Base-by-base conservation (phyloP, 2,888 invertebrate species). In the Agapetus fuscipes region DNA sequence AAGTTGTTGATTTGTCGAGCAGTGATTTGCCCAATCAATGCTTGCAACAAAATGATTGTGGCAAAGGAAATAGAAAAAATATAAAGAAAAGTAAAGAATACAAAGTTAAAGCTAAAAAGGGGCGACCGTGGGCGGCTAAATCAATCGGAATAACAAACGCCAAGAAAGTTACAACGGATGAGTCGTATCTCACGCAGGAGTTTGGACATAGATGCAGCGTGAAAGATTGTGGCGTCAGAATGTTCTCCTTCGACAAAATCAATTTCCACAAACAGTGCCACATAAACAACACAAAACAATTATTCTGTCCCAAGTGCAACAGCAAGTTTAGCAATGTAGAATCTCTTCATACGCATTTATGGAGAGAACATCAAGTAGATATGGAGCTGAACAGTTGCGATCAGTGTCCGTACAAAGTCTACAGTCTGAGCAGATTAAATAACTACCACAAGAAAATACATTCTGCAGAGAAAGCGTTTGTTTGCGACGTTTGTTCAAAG, bases 361-460 rank as follows among this genome's bases (percentile, higher is more conserved):
- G 89, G 89, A 73, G 80, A 34, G 54, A 63, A 0, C 89, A 90
- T 56, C 67, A 72, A 31, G 71, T 87, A 7, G 87, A 89, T 54
- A 75, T 87, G 69, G 90, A 88, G 53, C 59, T 90, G 30, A 81
- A 79, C 34, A 73, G 78, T 2, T 90, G 89, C 59, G 75, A 79
- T 50, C 64, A 78, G 45, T 88, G 88, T 54, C 74, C 74, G 17
- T 85, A 79, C 53, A 83, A 83, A 58, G 81, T 82, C 0, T 76
- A 70, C 45, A 80, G 79, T 52, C 69, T 74, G 45, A 78, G 80
- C 40, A 77, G 81, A 49, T 63, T 89, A 34, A 70, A 76, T 37
- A 83, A 80, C 52, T 73, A 81, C 15, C 88, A 88, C 53, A 78
- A 78, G 58, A 78, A 81, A 54, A 84, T 82, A 41, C 87, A 87